Evolutionary conservation across 2,888 invertebrate species (phyloP), one percentile per base, ranked within the genome.

Genomic region (Argynnis bischoffii): DNA sequence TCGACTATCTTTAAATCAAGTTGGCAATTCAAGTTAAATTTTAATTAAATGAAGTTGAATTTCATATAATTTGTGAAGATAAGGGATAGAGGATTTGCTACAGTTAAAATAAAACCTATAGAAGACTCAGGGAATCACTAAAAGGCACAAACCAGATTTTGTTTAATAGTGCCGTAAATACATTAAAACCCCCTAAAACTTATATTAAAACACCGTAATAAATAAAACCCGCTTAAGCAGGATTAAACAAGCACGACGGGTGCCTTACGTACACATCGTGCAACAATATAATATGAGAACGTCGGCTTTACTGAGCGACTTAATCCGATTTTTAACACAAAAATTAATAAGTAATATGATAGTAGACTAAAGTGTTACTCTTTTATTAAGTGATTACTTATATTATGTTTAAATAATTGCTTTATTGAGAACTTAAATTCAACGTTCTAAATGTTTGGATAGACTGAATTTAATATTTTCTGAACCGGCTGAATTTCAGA

Each of bases 251-350:
- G 60, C 60, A 54, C 66, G 21, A 53, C 55, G 55, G 48, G 55
- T 35, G 66, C 60, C 54, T 35, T 18, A 48, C 60, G 60, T 60
- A 31, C 53, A 48, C 60, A 57, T 57, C 53, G 54, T 47, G 60
- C 59, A 54, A 50, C 46, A 15, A 48, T 60, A 54, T 60, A 48
- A 66, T 55, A 35, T 60, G 57, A 15, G 48, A 66, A 60, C 50
- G 51, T 47, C 47, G 60, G 60, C 55, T 66, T 60, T 60, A 35
- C 55, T 1, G 48, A 60, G 55, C 50, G 66, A 60, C 66, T 54
- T 66, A 66, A 66, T 66, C 60, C 66, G 48, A 66, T 60, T 66
- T 66, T 66, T 55, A 47, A 48, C 66, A 55, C 16, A 21, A 66
- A 63, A 66, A 21, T 59, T 48, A 59, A 54, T 51, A n/a, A 26